Base-by-base conservation (phyloP, 2,888 invertebrate genomes). In the Tetranychus truncatus region DNA sequence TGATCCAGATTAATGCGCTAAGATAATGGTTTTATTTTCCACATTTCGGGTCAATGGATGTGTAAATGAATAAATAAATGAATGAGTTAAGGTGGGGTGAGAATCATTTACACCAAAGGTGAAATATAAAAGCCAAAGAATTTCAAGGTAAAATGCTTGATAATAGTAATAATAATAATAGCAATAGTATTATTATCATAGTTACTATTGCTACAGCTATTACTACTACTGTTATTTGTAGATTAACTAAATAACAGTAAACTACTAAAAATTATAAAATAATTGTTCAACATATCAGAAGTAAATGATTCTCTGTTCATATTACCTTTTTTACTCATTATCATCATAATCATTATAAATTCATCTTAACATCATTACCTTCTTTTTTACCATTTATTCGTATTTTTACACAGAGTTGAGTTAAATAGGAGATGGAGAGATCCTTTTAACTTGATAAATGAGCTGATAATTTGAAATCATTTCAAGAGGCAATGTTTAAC, bases 21-120 rank as follows among this genome's bases (percentile, higher is more conserved):
- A 55, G 55, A 55, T 55, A 55, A 55, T 55, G 55, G 55, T 55
- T 55, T 55, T 55, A 55, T 15, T 55, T 34, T 34, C 34, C 34
- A 55, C 55, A 55, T 55, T 55, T 55, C 55, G 55, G 55, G 55
- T 55, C 55, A 55, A 55, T 55, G 55, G 55, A 55, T 55, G 55
- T 55, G 55, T 55, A 55, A 55, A 55, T 34, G 34, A 34, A 34
- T 55, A 55, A 55, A 55, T 9, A 55, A 55, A 55, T 55, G 55
- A 55, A 55, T 55, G 55, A 55, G 15, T 55, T 55, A 15, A 55
- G 55, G 55, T 55, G 55, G 15, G 55, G 55, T 55, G 55, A 55
- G 55, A 55, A 55, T 55, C 9, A 55, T 55, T 55, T 55, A 55
- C 55, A 55, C 55, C 55, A 55, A 55, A 55, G 55, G 55, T 55